Base-by-base conservation (phyloP, 2,113 vertebrate species). In the Poecilia latipinna region DNA sequence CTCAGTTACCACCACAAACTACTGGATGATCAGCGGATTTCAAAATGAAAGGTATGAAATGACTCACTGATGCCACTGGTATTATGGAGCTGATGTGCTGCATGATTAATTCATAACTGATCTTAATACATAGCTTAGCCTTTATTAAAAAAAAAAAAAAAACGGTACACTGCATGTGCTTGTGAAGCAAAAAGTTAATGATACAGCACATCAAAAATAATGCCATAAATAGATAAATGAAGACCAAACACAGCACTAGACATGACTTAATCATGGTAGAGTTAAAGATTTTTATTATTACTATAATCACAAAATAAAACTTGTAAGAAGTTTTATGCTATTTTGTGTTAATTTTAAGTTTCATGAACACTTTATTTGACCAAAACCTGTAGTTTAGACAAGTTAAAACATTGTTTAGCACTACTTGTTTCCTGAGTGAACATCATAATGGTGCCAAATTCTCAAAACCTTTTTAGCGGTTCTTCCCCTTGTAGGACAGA, bases 1-100 rank as follows among this genome's bases (percentile, higher is more conserved):
- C 44, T 54, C 48, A 66, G 22, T 79, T 70, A 78, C 26, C 73
- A 19, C 8, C 28, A 77, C 4, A n/a, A 67, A 24, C 61, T 12
- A 78, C 60, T 31, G n/a, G 70, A 1, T 77, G 28, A 79, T 37
- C 29, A 68, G 57, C 33, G 66, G 12, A 74, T 73, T 39, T 79
- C 0, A 78, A 75, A 39, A 68, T 65, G 1, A 70, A 78, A 80
- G 69, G 28, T 28, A 29, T 78, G 74, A 79, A 82, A 83, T 65
- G 70, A 86, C 61, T 71, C 28, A 39, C 19, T 0, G 11, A 72
- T 61, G 51, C 2, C 19, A 22, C 1, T 35, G 64, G 64, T 10
- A 22, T n/a, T 57, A 62, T 73, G 48, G 64, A 67, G 66, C 33
- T 73, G 33, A 57, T 24, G 26, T 70, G 61, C 24, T 3, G 72